Evolutionary conservation across 1,140 invertebrate species (phyloP).

Genomic region (Leucophenga varia): DNA sequence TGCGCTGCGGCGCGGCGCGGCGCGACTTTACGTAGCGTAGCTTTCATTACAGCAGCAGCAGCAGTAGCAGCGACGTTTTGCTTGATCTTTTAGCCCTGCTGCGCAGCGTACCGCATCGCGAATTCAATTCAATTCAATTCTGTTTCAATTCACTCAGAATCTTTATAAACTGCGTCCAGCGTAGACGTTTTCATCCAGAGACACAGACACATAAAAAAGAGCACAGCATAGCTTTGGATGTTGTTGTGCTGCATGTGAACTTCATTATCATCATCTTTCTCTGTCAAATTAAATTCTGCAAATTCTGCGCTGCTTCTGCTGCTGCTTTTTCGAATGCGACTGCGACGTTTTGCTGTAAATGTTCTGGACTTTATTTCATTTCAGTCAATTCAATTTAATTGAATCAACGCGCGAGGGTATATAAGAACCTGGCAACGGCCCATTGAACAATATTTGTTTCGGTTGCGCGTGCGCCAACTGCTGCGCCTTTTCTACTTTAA

Average conservation of each 20-base stretch:
- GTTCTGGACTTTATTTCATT: constrained; percentile 1
- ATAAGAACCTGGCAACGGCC: constrained; percentile 38
- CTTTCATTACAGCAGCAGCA: constrained; percentile 7
- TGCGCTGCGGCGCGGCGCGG: constrained; percentile 18
- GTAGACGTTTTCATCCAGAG: too few species aligned
- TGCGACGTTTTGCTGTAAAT: constrained; percentile 11
- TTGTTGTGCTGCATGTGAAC: constrained; percentile 14
- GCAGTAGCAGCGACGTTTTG: constrained; percentile 4
- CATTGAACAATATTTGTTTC: constrained; percentile 38
- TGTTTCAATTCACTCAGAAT: too few species aligned
- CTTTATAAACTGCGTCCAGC: too few species aligned
- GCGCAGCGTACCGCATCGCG: too few species aligned
- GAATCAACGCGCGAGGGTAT: constrained; percentile 45
- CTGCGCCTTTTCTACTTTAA: constrained; percentile 15
- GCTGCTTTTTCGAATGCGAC: constrained; percentile 9
- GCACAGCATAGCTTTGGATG: too few species aligned
- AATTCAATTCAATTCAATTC: constrained; percentile 23
- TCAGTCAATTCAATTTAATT: constrained; percentile 14
- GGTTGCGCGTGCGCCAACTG: constrained; percentile 44
- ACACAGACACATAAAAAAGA: too few species aligned
- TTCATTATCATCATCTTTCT: constrained; percentile 33
- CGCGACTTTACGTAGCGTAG: background rate
- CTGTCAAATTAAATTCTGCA: constrained; percentile 3
- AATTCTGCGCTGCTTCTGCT: background rate
- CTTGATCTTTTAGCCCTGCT: background rate